Conservation (phyloP, 2,797 vertebrate genomes). For the Catamblyrhynchus diadema region DNA sequence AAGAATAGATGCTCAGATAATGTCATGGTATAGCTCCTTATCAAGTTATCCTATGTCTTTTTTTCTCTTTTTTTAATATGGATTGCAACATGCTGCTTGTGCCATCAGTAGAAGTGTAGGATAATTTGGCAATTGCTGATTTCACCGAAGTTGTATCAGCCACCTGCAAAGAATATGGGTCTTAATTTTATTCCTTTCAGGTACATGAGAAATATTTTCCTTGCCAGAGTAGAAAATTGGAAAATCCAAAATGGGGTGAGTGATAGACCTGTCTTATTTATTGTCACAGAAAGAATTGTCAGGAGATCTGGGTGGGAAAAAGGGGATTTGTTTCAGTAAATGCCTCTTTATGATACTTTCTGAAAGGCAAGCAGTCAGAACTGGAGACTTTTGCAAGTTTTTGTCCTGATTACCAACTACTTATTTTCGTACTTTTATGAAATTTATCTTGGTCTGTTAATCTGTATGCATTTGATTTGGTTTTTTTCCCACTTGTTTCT, state of each 20-base stretch:
- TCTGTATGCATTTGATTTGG: neutral
- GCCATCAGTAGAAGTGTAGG: neutral
- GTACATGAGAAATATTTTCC: neutral
- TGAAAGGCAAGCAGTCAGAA: neutral
- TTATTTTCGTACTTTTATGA: neutral
- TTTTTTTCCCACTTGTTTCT: neutral
- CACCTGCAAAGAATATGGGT: neutral
- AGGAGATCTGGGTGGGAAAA: neutral
- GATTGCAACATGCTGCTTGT: neutral
- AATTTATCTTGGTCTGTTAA: neutral
- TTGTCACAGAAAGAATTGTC: neutral
- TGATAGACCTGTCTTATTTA: neutral
- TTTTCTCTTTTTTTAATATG: neutral
- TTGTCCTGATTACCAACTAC: neutral
- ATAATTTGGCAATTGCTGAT: neutral
- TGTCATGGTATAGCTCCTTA: neutral
- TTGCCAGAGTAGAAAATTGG: neutral
- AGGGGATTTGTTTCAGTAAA: neutral
- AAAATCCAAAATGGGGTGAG: neutral
- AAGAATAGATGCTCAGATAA: neutral
- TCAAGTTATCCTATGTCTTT: neutral
- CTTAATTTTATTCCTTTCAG: neutral
- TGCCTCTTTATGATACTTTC: neutral
- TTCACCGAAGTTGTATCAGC: neutral
- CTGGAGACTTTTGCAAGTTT: neutral